phyloP scores from a whole-genome alignment of 1,140 invertebrate genomes.

The Capitella teleta region DNA sequence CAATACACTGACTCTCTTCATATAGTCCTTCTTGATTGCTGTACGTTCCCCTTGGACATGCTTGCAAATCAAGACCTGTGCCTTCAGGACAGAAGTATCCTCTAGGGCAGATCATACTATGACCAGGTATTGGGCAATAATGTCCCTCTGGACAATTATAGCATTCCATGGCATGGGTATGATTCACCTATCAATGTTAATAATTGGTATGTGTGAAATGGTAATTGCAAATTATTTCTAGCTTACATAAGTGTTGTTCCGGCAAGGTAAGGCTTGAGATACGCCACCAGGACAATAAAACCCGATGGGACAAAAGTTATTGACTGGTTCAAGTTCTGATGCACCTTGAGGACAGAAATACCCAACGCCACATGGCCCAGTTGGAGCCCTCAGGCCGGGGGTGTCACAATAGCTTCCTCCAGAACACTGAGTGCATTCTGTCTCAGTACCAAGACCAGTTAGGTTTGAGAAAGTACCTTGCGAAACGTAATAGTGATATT shows the following conservation, averaged over 20 bases:
- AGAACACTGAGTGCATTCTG: conserved; percentile 23
- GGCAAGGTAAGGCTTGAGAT: conserved; percentile 19
- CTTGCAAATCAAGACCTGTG: conserved; percentile 27
- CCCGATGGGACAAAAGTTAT: conserved; percentile 23
- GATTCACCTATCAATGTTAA: conserved; percentile 21
- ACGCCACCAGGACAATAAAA: conserved; percentile 27
- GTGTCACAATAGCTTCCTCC: conserved; percentile 21
- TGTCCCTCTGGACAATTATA: conserved; percentile 30
- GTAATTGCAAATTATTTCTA: not conserved
- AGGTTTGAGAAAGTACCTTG: conserved; percentile 18
- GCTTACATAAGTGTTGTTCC: conserved; percentile 24
- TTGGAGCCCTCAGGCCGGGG: conserved; percentile 15
- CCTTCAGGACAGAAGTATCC: conserved; percentile 36
- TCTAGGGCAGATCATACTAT: conserved; percentile 10
- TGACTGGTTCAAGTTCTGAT: conserved; percentile 20
- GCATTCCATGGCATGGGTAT: conserved; percentile 30
- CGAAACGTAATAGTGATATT: no score
- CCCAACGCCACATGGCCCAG: conserved; percentile 19
- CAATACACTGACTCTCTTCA: conserved; percentile 26
- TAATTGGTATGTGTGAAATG: not conserved
- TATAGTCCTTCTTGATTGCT: conserved; percentile 25
- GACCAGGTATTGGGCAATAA: conserved; percentile 21
- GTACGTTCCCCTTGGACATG: conserved; percentile 36
- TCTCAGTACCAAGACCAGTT: conserved; percentile 14
- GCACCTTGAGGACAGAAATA: conserved; percentile 23